Conservation (phyloP, 37 sponge, comb jelly and placozoan genomes). For the Ephydatia muelleri region DNA sequence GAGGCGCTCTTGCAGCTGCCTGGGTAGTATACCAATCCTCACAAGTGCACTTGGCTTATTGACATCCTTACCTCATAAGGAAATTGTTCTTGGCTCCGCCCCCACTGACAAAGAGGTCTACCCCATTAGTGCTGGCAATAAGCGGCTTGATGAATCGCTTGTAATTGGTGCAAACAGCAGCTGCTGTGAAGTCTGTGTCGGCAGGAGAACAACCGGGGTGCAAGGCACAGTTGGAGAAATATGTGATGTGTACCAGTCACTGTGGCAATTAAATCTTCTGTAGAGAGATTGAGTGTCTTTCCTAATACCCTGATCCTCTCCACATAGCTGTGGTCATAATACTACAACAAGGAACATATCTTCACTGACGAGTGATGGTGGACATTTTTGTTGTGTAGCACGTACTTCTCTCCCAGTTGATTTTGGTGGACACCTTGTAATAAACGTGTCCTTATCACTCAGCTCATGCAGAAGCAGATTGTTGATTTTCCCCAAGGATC, state of each 20-base stretch:
- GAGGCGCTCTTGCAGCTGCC: conserved; percentile 30
- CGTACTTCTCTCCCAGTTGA: conserved; percentile 67
- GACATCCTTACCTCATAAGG: conserved; percentile 39
- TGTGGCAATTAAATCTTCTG: conserved; percentile 47
- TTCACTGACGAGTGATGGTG: not conserved
- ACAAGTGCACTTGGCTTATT: not conserved
- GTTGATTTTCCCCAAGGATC: conserved; percentile 19
- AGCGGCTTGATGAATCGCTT: conserved; percentile 25
- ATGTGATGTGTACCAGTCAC: conserved; percentile 31
- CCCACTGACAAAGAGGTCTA: conserved; percentile 74
- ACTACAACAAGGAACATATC: conserved; percentile 5
- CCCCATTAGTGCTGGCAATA: conserved; percentile 6
- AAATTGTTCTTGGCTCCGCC: conserved; percentile 60
- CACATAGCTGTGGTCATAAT: conserved; percentile 35
- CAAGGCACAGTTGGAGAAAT: not conserved
- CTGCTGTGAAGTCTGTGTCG: conserved; percentile 56
- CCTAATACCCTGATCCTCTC: conserved; percentile 2
- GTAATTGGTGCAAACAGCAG: conserved; percentile 34
- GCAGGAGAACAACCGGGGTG: too few species aligned
- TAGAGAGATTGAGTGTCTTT: conserved; percentile 16
- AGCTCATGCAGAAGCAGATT: conserved; percentile 24
- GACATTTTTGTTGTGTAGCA: not conserved
- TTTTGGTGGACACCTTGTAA: conserved; percentile 53
- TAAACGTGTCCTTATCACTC: conserved; percentile 30
- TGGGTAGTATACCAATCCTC: not conserved